phyloP scores from a whole-genome alignment of 1,140 invertebrate species.

The Pogonognathellus flavescens region DNA sequence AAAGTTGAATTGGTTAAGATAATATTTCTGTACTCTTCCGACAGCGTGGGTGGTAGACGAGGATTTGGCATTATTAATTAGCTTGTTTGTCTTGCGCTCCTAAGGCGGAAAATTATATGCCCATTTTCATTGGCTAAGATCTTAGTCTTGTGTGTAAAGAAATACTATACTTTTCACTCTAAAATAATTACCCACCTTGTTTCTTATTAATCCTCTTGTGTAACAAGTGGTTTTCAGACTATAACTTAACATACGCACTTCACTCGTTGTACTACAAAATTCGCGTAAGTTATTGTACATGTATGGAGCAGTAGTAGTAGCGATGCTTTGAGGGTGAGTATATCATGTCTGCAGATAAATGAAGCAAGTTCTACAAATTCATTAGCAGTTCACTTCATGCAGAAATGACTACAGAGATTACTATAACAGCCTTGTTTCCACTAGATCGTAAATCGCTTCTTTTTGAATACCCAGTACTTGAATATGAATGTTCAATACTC shows the following conservation, averaged over 20 bases:
- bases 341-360: no score
- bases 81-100: slow-evolving; percentile 25
- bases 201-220: slow-evolving; percentile 6
- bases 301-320: background rate
- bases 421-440: no score
- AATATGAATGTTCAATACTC: no score
- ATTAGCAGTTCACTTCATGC: no score
- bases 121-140: background rate
- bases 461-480: no score
- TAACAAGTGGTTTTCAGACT: slow-evolving; percentile 26
- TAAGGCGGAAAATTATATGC: slow-evolving; percentile 31
- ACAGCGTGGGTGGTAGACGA: slow-evolving; percentile 32
- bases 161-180: background rate
- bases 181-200: background rate
- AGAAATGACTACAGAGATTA: no score
- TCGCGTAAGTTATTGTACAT: no score
- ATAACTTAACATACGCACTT: background rate
- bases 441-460: no score
- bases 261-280: no score
- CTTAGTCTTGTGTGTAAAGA: background rate
- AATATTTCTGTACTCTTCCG: slow-evolving; percentile 20
- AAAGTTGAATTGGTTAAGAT: slow-evolving; percentile 1
- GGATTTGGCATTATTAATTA: slow-evolving; percentile 37
- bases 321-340: no score
- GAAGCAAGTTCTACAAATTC: no score